Conservation (phyloP, 2,113 vertebrate genomes). For the Elaphurus davidianus region DNA sequence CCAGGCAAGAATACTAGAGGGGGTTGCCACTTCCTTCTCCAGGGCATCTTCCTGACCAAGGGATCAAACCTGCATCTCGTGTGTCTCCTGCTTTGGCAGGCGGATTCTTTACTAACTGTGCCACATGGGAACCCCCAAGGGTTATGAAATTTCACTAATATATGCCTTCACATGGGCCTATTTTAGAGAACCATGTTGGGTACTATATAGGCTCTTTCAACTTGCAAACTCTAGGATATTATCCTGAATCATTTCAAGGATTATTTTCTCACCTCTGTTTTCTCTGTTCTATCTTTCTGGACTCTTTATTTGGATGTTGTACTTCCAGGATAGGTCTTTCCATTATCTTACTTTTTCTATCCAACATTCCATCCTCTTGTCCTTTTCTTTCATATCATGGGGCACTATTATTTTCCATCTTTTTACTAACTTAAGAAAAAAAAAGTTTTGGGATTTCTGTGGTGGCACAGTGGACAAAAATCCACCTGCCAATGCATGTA, state of each 20-base stretch:
- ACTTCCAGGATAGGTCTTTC: background rate
- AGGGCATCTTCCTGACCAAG: background rate
- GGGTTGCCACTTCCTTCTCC: background rate
- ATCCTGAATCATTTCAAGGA: background rate
- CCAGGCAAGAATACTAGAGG: background rate
- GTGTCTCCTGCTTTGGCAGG: background rate
- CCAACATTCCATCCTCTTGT: background rate
- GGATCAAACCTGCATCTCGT: background rate
- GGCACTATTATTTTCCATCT: background rate
- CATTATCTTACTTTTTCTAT: background rate
- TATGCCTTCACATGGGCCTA: background rate
- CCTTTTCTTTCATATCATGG: background rate
- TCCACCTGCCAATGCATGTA: background rate
- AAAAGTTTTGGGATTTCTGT: background rate
- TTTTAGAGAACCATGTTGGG: background rate
- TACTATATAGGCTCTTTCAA: background rate
- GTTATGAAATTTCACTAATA: conserved; percentile 23
- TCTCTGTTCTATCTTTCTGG: background rate
- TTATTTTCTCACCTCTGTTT: background rate
- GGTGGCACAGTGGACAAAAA: background rate
- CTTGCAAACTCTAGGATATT: background rate
- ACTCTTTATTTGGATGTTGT: background rate
- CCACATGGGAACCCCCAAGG: background rate
- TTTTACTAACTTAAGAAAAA: background rate
- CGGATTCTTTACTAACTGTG: background rate